Percentiles rank a stretch among this genome's conserved stretches.
Evolutionary conservation across 2,888 invertebrate genomes (phyloP).

Genomic region (Archips xylosteana): DNA sequence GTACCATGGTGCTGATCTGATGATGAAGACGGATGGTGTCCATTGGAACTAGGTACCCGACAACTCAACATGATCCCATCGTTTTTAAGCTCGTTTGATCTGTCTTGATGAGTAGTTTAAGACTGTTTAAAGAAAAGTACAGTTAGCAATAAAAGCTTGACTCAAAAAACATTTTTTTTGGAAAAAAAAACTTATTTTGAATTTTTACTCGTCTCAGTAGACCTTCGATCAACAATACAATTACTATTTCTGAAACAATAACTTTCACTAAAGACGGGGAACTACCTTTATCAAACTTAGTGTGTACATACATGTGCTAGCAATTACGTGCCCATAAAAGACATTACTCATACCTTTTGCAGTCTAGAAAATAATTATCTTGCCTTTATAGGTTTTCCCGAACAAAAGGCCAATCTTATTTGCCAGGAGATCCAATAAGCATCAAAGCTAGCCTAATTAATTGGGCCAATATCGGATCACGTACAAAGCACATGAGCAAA

Average conservation of each 20-base stretch:
- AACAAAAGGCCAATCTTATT: background rate
- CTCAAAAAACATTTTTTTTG: too few relatives aligned
- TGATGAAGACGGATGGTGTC: too few relatives aligned
- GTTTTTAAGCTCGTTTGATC: too few relatives aligned
- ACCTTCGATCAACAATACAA: too few relatives aligned
- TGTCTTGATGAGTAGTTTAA: too few relatives aligned
- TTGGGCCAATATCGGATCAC: conserved; percentile 6
- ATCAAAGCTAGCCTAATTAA: conserved; percentile 1
- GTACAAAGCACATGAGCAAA: conserved; percentile 5
- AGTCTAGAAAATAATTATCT: background rate
- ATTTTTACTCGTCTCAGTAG: too few relatives aligned
- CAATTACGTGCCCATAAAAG: background rate
- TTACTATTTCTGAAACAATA: background rate
- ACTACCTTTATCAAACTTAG: background rate
- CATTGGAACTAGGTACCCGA: too few relatives aligned
- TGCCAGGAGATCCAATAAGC: conserved; percentile 4
- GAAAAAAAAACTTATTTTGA: too few relatives aligned
- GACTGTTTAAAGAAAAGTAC: too few relatives aligned
- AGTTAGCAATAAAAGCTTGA: too few relatives aligned
- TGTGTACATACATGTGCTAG: background rate
- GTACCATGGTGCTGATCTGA: too few relatives aligned
- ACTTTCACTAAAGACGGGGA: background rate
- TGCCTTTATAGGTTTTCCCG: background rate
- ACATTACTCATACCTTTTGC: background rate
- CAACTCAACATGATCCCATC: too few relatives aligned